phyloP scores from a whole-genome alignment of 1,140 invertebrate genomes.

The Drosophila eugracilis region DNA sequence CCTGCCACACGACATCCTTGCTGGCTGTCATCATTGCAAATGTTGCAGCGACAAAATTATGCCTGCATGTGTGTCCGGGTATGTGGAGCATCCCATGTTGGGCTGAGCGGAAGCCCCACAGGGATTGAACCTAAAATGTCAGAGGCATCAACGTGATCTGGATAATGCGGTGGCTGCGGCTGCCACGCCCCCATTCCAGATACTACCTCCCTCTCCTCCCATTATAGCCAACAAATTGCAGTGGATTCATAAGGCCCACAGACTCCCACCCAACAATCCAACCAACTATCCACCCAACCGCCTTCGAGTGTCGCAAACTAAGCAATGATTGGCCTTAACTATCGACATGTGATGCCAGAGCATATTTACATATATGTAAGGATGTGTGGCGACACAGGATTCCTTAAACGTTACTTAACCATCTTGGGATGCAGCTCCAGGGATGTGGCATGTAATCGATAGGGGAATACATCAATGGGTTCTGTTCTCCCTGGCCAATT shows the following conservation, averaged over 20 bases:
- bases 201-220: background rate
- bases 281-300: slow-evolving; percentile 9
- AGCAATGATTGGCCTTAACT: slow-evolving; percentile 64
- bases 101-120: slow-evolving; percentile 59
- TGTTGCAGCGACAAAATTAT: slow-evolving; percentile 72
- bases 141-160: slow-evolving; percentile 78
- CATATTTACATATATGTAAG: slow-evolving; percentile 39
- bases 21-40: slow-evolving; percentile 73
- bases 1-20: slow-evolving; percentile 50
- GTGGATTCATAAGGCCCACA: slow-evolving; percentile 28
- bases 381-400: slow-evolving; percentile 38
- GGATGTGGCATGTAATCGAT: slow-evolving; percentile 44
- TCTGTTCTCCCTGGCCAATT: slow-evolving; percentile 12
- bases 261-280: background rate
- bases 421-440: slow-evolving; percentile 28
- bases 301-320: slow-evolving; percentile 54
- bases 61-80: slow-evolving; percentile 34
- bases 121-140: slow-evolving; percentile 82
- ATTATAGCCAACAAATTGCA: slow-evolving; percentile 32
- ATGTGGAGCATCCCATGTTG: slow-evolving; percentile 38
- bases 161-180: slow-evolving; percentile 67
- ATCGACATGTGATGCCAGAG: slow-evolving; percentile 54
- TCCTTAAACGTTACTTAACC: slow-evolving; percentile 49
- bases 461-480: slow-evolving; percentile 13
- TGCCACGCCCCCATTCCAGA: slow-evolving; percentile 5